Evolutionary conservation across 1,140 invertebrate species (phyloP), one percentile per base, ranked within the genome.

Genomic region (Gerris buenoi): DNA sequence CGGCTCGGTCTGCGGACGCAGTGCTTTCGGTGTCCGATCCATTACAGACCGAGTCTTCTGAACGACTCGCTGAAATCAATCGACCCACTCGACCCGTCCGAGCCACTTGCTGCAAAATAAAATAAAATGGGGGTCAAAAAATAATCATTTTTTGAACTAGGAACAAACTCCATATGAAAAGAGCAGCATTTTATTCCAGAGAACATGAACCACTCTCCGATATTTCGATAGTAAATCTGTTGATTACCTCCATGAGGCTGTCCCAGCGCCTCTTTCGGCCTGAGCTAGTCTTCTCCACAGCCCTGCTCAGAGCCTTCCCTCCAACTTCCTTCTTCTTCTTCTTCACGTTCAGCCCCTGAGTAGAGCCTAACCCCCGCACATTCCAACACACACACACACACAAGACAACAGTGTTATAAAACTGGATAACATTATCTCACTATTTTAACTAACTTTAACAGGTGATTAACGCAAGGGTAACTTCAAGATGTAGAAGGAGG

Each of bases 201-300:
- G n/a, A n/a, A n/a, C n/a, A n/a, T n/a, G n/a, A n/a, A n/a, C n/a
- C n/a, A n/a, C n/a, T n/a, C n/a, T n/a, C n/a, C n/a, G n/a, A n/a
- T n/a, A n/a, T n/a, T n/a, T n/a, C n/a, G n/a, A n/a, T n/a, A n/a
- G n/a, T n/a, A n/a, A n/a, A n/a, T n/a, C n/a, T n/a, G n/a, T n/a
- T n/a, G n/a, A n/a, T n/a, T n/a, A n/a, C 89, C 74, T 91, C 89
- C 70, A 91, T 91, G 26, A 92, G 78, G 25, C 88, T 91, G 58
- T 88, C 87, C 82, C 81, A 81, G 2, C 78, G 75, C 66, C 78
- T 77, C 70, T 83, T 82, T 60, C 75, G 73, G 0, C 76, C 76
- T 56, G 74, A 65, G 62, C 68, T 70, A 10, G 68, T 64, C 25
- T 69, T 70, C 62, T 67, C 66, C 65, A 68, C 64, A 14, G 69